Conservation (phyloP, 2,797 vertebrate genomes). For the Simalia tracyae region DNA sequence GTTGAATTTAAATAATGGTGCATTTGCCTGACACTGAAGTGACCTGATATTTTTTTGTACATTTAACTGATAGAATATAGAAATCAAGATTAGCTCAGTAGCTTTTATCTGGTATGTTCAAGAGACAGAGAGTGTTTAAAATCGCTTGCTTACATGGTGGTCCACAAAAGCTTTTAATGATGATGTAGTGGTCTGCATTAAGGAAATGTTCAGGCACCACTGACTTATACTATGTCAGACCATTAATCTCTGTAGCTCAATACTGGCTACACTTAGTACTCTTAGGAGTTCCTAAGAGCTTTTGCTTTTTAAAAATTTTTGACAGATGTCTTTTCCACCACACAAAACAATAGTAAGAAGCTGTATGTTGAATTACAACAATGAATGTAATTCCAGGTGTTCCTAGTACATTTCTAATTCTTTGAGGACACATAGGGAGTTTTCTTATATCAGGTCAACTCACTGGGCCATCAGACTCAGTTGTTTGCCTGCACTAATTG, state of each 20-base stretch:
- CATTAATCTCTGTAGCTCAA: background rate
- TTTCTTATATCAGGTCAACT: background rate
- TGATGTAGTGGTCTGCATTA: background rate
- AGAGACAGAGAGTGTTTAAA: background rate
- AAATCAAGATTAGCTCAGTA: background rate
- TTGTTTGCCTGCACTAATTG: background rate
- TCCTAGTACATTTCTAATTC: background rate
- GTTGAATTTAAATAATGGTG: background rate
- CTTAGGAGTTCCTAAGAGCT: background rate
- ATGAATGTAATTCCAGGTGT: background rate
- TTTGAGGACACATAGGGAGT: background rate
- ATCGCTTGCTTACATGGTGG: background rate
- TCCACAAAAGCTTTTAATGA: background rate
- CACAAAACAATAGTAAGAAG: background rate
- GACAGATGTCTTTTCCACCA: background rate
- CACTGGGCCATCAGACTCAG: background rate
- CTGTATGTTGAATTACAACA: background rate
- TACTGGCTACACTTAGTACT: too few relatives aligned
- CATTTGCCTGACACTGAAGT: background rate
- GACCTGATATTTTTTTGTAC: background rate
- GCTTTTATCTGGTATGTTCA: background rate
- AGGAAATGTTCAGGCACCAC: background rate
- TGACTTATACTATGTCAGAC: background rate
- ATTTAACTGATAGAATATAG: background rate
- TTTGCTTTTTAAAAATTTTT: background rate